Percentiles rank a stretch among this genome's conserved stretches.
Evolutionary conservation across 2,113 vertebrate genomes (phyloP).

Genomic region (Panthera uncia): DNA sequence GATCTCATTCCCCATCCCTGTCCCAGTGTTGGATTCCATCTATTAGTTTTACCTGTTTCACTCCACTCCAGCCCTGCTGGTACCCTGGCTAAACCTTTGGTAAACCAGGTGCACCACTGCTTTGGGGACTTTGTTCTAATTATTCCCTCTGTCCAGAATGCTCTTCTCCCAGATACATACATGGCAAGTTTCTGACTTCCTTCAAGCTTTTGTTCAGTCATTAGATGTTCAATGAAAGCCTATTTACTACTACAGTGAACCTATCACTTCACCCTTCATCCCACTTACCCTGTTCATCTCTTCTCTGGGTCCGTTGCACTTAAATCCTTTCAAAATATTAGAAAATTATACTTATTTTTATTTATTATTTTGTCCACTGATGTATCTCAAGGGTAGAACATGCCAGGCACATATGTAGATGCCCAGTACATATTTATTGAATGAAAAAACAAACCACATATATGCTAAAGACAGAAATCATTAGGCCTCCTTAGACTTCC

Average conservation of each 20-base stretch:
- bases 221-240: not conserved
- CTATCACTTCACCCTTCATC: not conserved
- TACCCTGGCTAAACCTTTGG: not conserved
- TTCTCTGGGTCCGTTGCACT: not conserved
- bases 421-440: not conserved
- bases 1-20: rapidly evolving
- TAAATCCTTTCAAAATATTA: not conserved
- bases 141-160: not conserved
- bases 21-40: not conserved
- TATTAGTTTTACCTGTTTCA: not conserved
- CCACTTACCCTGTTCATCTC: not conserved
- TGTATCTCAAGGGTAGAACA: not conserved
- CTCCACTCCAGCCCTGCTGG: not conserved
- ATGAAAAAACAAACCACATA: not conserved
- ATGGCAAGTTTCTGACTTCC: not conserved
- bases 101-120: not conserved
- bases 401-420: not conserved
- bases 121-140: not conserved
- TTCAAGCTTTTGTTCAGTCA: not conserved
- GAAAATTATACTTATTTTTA: not conserved
- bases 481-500: not conserved
- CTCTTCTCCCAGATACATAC: not conserved
- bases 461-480: not conserved
- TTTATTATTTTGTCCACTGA: not conserved
- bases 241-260: not conserved